These are phyloP conservation scores for Melieria omissa DNA, from an alignment of 2,888 invertebrate species.

Conservation along the genomic window DNA sequence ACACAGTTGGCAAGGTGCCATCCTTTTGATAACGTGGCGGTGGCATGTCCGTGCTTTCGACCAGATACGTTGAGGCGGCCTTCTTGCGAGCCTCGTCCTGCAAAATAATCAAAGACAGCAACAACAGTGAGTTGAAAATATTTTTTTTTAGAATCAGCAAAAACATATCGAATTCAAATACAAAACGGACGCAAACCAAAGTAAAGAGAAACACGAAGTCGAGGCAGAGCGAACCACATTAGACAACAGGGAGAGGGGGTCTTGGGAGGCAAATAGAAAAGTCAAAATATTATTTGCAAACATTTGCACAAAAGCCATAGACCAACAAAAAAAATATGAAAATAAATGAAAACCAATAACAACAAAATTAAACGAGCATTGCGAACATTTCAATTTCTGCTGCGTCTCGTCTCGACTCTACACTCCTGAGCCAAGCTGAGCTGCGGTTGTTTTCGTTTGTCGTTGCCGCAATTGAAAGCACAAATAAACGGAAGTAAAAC, in stretches of 20 bases:
- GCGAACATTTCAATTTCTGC: not conserved
- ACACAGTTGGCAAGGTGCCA: constrained; percentile 75
- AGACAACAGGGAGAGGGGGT: not conserved
- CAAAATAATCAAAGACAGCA: constrained; percentile 8
- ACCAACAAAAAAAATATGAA: constrained; percentile 5
- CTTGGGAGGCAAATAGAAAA: constrained; percentile 31
- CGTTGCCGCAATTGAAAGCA: constrained; percentile 13
- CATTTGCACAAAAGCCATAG: constrained; percentile 34
- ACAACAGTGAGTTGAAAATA: not conserved
- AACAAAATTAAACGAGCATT: not conserved
- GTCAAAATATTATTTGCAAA: constrained; percentile 44
- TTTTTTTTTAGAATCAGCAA: not conserved
- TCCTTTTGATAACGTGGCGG: constrained; percentile 72
- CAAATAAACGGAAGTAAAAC: not conserved
- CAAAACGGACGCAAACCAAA: not conserved
- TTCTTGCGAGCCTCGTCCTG: constrained; percentile 69
- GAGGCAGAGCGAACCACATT: not conserved
- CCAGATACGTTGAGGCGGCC: constrained; percentile 72
- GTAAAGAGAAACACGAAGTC: not conserved
- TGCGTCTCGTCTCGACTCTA: too few relatives aligned
- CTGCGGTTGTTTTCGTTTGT: constrained; percentile 14
- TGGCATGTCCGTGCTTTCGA: constrained; percentile 69
- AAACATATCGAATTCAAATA: not conserved
- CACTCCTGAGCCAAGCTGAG: too few relatives aligned
- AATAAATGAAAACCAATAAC: not conserved